phyloP scores from a whole-genome alignment of 2,113 vertebrate genomes.

The Lepisosteus oculatus region DNA sequence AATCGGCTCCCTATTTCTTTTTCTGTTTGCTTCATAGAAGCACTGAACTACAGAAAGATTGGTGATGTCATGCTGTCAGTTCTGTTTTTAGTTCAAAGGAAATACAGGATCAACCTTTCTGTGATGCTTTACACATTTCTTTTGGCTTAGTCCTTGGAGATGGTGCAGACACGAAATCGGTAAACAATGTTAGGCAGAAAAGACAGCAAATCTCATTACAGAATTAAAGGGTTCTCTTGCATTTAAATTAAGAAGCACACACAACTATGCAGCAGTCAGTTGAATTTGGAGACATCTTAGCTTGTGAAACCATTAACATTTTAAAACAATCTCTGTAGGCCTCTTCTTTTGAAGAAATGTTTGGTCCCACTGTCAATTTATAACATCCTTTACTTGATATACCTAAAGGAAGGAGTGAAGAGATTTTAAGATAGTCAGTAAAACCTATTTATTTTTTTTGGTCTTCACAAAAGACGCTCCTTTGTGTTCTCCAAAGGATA shows the following conservation, averaged over 20 bases:
- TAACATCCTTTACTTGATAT: no score
- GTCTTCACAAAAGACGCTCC: no score
- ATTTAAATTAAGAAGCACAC: conserved; percentile 32
- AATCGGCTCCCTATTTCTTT: conserved; percentile 16
- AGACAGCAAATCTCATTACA: conserved; percentile 20
- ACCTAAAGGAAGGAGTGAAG: no score
- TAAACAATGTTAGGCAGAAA: conserved; percentile 45
- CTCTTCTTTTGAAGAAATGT: no score
- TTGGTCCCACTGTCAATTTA: no score
- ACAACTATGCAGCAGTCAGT: not conserved
- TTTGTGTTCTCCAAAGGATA: no score
- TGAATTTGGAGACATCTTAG: conserved; percentile 19
- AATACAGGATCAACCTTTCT: not conserved
- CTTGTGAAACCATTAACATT: not conserved
- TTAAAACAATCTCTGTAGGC: no score
- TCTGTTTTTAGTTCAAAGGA: not conserved
- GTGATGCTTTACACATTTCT: conserved; percentile 25
- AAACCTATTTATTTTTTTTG: no score
- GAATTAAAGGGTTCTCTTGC: conserved; percentile 21
- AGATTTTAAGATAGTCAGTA: no score
- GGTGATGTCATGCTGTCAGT: not conserved
- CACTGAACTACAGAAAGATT: not conserved
- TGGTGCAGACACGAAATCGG: conserved; percentile 21
- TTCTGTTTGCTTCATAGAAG: not conserved
- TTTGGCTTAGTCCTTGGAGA: conserved; percentile 25